phyloP scores from a whole-genome alignment of 2,888 invertebrate genomes.

The Pollenia griseotomentosa region DNA sequence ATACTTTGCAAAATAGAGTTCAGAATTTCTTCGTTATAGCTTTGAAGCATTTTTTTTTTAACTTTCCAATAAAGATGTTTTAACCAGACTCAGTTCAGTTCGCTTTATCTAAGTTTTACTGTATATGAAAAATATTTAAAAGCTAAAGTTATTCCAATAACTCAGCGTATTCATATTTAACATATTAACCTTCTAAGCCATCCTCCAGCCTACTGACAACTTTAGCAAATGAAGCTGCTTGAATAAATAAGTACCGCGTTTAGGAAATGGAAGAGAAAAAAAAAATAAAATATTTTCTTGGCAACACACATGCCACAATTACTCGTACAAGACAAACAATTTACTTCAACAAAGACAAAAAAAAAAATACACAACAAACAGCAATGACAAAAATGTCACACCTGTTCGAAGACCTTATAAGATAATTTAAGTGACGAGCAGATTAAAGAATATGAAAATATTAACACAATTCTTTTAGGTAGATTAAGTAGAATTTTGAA shows the following conservation, averaged over 20 bases:
- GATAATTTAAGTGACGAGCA: not conserved
- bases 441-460: not conserved
- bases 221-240: not conserved
- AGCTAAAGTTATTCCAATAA: slow-evolving; percentile 34
- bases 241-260: not conserved
- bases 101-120: not conserved
- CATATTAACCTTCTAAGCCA: slow-evolving; percentile 9
- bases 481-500: not conserved
- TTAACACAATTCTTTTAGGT: not conserved
- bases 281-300: slow-evolving; percentile 9
- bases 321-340: slow-evolving; percentile 30
- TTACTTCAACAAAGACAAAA: slow-evolving; percentile 22
- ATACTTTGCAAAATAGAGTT: no score
- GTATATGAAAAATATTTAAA: slow-evolving; percentile 30
- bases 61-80: no score
- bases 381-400: slow-evolving; percentile 34
- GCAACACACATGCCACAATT: slow-evolving; percentile 27
- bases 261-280: not conserved
- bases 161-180: slow-evolving; percentile 36
- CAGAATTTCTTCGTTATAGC: no score
- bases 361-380: slow-evolving; percentile 17
- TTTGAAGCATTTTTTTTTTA: no score
- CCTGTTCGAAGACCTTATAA: slow-evolving; percentile 47
- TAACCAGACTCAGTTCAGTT: not conserved
- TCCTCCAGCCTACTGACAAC: not conserved